Evolutionary conservation across 2,113 vertebrate species (phyloP), one percentile per base, ranked within the genome.

Genomic region (Gadus chalcogrammus): DNA sequence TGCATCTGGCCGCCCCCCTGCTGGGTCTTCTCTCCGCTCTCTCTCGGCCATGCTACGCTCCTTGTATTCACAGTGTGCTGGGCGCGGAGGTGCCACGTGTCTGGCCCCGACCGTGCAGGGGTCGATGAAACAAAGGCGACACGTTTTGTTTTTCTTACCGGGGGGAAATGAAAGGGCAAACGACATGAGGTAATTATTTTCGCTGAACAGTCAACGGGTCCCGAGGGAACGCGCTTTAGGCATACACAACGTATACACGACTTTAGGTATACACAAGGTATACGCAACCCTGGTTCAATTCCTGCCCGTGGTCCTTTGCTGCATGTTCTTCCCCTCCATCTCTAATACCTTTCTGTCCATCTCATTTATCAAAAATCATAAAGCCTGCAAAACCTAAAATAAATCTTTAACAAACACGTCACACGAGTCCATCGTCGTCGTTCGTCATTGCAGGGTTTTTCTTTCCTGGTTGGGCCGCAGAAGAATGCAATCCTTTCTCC

Each of bases 1-100:
- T 86, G 82, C 80, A 85, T 88, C 80, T 79, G 83, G 85, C 82
- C 78, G 80, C 79, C 84, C 84, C 58, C 85, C 85, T 74, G 80
- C 81, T 81, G 77, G 24, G 79, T 71, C 77, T 78, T 77, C 78
- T 82, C 73, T 81, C 48, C 8, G 2, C 12, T 48, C 71, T 72
- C 27, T 70, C 65, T 71, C 69, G 60, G 76, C 79, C 63, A 35
- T 70, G 55, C n/a, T 16, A 7, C 55, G n/a, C 15, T 4, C 55
- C 55, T 58, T 58, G 24, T n/a, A 58, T 58, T 58, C 55, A 58
- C 55, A 0, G 55, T 3, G 5, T 16, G 15, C n/a, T 58, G 55
- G n/a, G n/a, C 5, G 55, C n/a, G 55, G 15, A n/a, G 2, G 55
- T 58, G n/a, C 5, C n/a, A 17, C 13, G 7, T 58, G 55, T 17